phyloP scores from a whole-genome alignment of 2,113 vertebrate species.

The Urocynchramus pylzowi region DNA sequence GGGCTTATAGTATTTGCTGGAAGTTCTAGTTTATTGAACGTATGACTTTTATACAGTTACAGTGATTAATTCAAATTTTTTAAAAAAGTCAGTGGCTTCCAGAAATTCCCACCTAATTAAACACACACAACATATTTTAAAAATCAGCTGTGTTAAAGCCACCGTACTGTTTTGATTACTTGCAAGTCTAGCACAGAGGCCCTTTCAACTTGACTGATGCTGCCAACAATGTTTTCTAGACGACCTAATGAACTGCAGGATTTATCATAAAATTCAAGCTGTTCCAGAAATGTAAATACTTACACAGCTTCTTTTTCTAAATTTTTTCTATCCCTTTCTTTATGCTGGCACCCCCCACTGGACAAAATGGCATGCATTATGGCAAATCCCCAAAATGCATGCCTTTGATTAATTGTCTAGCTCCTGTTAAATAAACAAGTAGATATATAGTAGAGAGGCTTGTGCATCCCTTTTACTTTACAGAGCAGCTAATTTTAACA shows the following conservation, averaged over 20 bases:
- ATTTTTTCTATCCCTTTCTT: neutral
- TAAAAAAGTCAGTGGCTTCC: neutral
- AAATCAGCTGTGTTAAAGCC: neutral
- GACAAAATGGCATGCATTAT: neutral
- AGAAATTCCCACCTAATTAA: constrained; percentile 1
- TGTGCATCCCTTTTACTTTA: neutral
- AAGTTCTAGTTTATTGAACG: neutral
- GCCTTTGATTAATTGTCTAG: neutral
- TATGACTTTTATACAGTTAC: neutral
- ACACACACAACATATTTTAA: neutral
- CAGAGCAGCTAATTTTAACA: neutral
- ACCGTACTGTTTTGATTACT: neutral
- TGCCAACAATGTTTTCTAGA: neutral
- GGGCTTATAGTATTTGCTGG: neutral
- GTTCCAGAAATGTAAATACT: neutral
- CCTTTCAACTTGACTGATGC: neutral
- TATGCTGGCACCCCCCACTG: neutral
- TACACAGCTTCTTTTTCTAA: neutral
- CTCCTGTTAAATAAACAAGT: neutral
- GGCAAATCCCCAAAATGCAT: neutral
- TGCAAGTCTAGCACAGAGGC: neutral
- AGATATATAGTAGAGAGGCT: neutral
- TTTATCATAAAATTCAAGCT: neutral
- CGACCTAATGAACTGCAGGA: neutral
- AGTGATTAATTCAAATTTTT: neutral